Evolutionary conservation across 2,888 invertebrate genomes (phyloP), one percentile per base, ranked within the genome.

Genomic region (Eilema caniola): DNA sequence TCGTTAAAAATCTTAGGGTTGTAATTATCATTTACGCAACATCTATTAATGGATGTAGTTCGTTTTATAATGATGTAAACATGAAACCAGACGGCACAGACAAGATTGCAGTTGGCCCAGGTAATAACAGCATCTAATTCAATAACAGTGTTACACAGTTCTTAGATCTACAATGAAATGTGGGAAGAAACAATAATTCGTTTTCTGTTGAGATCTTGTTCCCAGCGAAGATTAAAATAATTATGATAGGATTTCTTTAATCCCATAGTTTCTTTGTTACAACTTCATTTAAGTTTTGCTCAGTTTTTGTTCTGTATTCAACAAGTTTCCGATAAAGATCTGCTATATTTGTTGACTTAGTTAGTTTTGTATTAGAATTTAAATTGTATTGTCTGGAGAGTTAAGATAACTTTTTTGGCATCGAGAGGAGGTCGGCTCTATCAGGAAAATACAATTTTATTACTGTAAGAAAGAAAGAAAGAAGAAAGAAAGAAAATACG

Each of bases 231-330:
- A 60, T 37, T 60, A 66, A 60, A 66, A 60, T 66, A 59, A 66
- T 66, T 41, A 66, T 28, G 41, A 66, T 66, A 28, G 59, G 14
- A 41, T 59, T 66, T 66, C 59, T 66, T 59, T 59, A 66, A 66
- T 66, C 59, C 66, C 66, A 66, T 66, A 66, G 66, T 66, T 66
- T 66, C 66, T 66, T 66, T 66, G 66, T 62, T 62, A 67, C 25
- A 16, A 33, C 28, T 8, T 57, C 53, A 65, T 23, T 66, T 7
- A 24, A 57, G 24, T 65, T 31, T 41, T 59, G 16, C n/a, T 25
- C 3, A 31, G 28, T 60, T 66, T 59, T 59, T 66, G 59, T 66
- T 66, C 41, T 41, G 20, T 59, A 47, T 20, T 68, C 28, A 67
- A 16, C 53, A 57, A 53, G 25, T 37, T 16, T 53, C 16, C 28